Evolutionary conservation across 2,113 vertebrate species (phyloP), one percentile per base, ranked within the genome.

Genomic region (Thunnus maccoyii): DNA sequence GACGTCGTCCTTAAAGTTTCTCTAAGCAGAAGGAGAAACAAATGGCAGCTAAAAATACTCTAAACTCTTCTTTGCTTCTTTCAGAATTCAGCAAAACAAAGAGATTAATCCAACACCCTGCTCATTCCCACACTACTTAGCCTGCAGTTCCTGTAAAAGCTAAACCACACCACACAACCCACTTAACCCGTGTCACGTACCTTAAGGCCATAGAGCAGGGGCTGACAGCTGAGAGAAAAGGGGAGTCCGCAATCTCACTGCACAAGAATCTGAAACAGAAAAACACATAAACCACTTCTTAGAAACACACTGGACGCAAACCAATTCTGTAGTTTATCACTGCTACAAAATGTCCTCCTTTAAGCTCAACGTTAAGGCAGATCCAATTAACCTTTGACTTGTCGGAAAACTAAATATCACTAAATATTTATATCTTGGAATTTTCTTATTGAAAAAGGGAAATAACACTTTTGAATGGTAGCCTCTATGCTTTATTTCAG

Each of bases 151-250:
- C 56, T 79, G 48, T 58, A 62, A 88, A 84, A 73, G 36, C 18
- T 46, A 47, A 64, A 78, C 30, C 69, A 5, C 58, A 41, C 44
- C 32, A 22, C 67, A 58, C 47, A 44, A 65, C 62, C 12, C 30
- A 48, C 47, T 82, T 51, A 85, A 81, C 61, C 60, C 16, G 7
- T 72, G 72, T 82, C 60, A 85, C 80, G 18, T 93, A 95, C 94
- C 94, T 93, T 88, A 91, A 88, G 91, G 93, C 93, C 93, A 95
- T 94, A 92, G 92, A 91, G 84, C 84, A 83, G 61, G 18, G 50
- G 52, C 66, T 80, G 78, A 58, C 72, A 36, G 50, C 82, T 78
- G 80, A 83, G 69, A 70, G 61, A 68, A 74, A 58, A 57, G 69
- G 58, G 76, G 61, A 76, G 81, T 83, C 80, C 80, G 62, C 27